Conservation (phyloP, 2,888 invertebrate genomes). For the Coelinius sp. region DNA sequence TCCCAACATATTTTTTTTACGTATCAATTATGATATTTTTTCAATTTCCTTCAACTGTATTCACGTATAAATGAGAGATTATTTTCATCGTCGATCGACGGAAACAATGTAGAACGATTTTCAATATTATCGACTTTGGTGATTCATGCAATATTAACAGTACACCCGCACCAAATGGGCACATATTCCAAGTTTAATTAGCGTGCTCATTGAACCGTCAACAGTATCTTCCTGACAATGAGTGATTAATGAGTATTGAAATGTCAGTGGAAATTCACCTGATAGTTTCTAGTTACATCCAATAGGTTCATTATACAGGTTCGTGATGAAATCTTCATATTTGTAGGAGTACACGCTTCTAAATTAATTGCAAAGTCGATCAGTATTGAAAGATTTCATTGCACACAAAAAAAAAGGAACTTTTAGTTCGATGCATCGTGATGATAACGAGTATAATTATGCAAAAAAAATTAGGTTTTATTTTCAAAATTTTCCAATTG, state of each 20-base stretch:
- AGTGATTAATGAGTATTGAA: constrained; percentile 42
- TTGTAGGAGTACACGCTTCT: no score
- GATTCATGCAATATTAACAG: neutral
- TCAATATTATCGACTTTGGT: constrained; percentile 2
- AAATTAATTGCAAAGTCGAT: no score
- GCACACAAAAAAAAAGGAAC: no score
- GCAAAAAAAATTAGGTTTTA: no score
- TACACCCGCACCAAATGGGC: neutral
- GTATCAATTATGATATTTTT: neutral
- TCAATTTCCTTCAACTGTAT: neutral
- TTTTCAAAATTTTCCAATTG: no score
- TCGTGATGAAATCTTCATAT: neutral
- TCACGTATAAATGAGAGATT: no score
- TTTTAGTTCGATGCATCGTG: no score
- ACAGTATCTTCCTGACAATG: constrained; percentile 6
- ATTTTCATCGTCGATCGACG: no score
- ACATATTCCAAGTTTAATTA: constrained; percentile 38
- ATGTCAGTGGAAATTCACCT: constrained; percentile 34
- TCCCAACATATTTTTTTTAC: neutral
- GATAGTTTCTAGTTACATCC: neutral
- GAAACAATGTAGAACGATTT: neutral
- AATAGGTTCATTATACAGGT: neutral
- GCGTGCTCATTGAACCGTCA: constrained; percentile 40
- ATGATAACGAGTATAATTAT: no score
- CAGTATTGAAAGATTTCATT: no score